These are phyloP conservation scores for Lithophane socia DNA, from an alignment of 2,888 invertebrate genomes.

Conservation along the genomic window DNA sequence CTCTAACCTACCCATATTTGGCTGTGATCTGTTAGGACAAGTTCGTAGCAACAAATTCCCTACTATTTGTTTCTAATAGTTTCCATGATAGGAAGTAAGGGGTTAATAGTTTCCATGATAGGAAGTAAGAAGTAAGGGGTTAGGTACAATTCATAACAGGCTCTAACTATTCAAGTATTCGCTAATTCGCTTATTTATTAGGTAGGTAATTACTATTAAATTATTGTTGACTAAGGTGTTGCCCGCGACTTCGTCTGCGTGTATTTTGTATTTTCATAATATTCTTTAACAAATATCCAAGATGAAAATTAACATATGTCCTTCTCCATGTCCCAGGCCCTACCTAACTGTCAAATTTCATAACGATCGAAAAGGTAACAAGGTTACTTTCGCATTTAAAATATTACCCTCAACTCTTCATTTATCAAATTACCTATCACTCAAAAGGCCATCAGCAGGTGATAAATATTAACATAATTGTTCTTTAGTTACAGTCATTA, in stretches of 20 bases:
- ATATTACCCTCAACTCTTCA: not conserved
- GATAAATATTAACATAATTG: constrained; percentile 15
- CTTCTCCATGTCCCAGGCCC: too few relatives aligned
- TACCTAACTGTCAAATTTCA: not conserved
- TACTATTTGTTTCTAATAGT: too few relatives aligned
- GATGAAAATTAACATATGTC: too few relatives aligned
- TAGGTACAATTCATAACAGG: too few relatives aligned
- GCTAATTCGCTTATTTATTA: not conserved
- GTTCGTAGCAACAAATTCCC: not conserved
- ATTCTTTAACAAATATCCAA: not conserved
- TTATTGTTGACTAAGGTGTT: not conserved
- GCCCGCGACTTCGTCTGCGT: not conserved
- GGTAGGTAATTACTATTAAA: not conserved
- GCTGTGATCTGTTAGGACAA: not conserved
- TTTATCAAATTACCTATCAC: not conserved
- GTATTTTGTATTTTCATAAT: not conserved
- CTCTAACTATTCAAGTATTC: not conserved
- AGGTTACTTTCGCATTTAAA: not conserved
- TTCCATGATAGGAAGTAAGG: too few relatives aligned
- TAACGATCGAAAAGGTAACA: too few relatives aligned
- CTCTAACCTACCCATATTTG: too few relatives aligned
- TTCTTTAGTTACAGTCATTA: not conserved
- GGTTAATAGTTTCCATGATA: too few relatives aligned
- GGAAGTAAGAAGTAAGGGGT: too few relatives aligned
- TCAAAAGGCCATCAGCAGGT: constrained; percentile 19